Evolutionary conservation across 2,888 invertebrate genomes (phyloP).

Genomic region (Alitta virens): DNA sequence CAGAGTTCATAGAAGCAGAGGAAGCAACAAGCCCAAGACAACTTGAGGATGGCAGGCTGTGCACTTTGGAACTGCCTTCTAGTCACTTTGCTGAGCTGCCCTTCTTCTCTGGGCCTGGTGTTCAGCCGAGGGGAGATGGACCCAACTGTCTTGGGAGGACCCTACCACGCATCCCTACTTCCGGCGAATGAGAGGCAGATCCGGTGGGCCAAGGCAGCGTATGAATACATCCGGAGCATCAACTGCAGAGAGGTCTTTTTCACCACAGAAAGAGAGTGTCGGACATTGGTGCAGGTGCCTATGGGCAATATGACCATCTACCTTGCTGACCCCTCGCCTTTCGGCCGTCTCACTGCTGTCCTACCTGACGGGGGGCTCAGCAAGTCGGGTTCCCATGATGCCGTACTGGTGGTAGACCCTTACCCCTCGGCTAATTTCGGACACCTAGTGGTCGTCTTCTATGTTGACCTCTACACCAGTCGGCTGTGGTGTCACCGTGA

Average conservation of each 20-base stretch:
- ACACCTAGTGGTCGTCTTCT: slow-evolving; percentile 60
- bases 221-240: slow-evolving; percentile 36
- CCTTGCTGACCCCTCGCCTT: slow-evolving; percentile 40
- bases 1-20: no score
- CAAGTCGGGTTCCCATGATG: slow-evolving; percentile 53
- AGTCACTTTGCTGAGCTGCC: no score
- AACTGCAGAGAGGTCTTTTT: slow-evolving; percentile 47
- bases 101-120: no score
- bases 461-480: slow-evolving; percentile 51
- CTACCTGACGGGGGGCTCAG: slow-evolving; percentile 55
- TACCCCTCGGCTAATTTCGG: slow-evolving; percentile 60
- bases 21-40: no score
- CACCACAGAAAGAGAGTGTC: slow-evolving; percentile 49
- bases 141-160: no score
- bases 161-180: neutral
- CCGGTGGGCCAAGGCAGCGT: slow-evolving; percentile 49
- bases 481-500: slow-evolving; percentile 44
- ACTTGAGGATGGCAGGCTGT: no score
- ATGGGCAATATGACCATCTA: slow-evolving; percentile 43
- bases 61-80: no score
- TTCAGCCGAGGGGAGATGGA: no score
- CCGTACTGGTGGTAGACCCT: slow-evolving; percentile 59
- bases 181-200: slow-evolving; percentile 30
- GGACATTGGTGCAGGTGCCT: slow-evolving; percentile 33
- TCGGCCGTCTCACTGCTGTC: slow-evolving; percentile 42